phyloP scores from a whole-genome alignment of 2,888 invertebrate genomes.

The Strigamia crassipes region DNA sequence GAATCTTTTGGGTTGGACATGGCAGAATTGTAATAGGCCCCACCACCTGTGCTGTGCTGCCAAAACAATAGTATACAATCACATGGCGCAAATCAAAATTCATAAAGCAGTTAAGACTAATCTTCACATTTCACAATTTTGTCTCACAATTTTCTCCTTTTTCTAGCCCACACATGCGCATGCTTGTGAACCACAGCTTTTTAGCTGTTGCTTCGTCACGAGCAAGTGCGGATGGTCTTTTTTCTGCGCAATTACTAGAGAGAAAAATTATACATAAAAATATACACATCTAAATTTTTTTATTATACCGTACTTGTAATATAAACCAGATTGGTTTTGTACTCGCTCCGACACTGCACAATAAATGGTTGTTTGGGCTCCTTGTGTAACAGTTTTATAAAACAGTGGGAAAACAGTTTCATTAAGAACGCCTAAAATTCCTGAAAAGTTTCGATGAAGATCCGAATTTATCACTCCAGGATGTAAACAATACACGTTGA shows the following conservation, averaged over 20 bases:
- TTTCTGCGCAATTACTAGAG: constrained; percentile 47
- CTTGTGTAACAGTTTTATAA: neutral
- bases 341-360: neutral
- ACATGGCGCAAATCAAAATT: too few species aligned
- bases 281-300: neutral
- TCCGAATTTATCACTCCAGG: constrained; percentile 82
- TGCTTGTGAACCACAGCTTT: constrained; percentile 52
- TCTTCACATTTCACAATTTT: too few species aligned
- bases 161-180: constrained; percentile 46
- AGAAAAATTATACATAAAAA: neutral
- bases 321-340: neutral
- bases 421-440: neutral
- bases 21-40: too few species aligned
- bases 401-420: neutral
- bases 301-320: neutral
- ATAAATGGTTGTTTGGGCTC: constrained; percentile 26
- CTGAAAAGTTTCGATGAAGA: constrained; percentile 67
- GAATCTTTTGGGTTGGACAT: too few species aligned
- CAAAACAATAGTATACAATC: too few species aligned
- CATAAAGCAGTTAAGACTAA: too few species aligned
- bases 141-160: neutral
- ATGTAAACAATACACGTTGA: constrained; percentile 80
- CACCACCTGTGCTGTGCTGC: too few species aligned
- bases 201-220: constrained; percentile 50
- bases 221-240: constrained; percentile 48